Evolutionary conservation across 2,113 vertebrate genomes (phyloP).

Genomic region (Anolis sagrei): DNA sequence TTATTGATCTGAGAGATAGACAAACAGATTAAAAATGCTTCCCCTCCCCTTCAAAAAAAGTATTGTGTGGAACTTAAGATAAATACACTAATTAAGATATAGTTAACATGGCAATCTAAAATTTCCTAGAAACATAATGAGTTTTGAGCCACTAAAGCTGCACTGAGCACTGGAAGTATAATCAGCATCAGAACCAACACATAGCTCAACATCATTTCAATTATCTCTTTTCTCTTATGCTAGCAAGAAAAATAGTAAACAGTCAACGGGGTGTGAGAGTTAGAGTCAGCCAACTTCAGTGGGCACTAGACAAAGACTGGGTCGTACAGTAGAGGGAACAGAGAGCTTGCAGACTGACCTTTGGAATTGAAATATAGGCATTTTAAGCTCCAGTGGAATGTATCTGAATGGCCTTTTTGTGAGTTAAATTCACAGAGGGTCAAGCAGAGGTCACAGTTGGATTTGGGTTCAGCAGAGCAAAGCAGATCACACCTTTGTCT

Average conservation of each 20-base stretch:
- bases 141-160: conserved; percentile 74
- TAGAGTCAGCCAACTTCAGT: conserved; percentile 57
- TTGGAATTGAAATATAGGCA: conserved; percentile 72
- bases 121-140: conserved; percentile 75
- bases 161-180: conserved; percentile 60
- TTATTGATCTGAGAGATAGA: conserved; percentile 80
- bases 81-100: conserved; percentile 82
- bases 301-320: conserved; percentile 56
- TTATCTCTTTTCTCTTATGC: conserved; percentile 54
- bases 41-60: conserved; percentile 67
- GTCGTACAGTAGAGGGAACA: conserved; percentile 61
- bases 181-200: conserved; percentile 55
- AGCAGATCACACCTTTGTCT: conserved; percentile 64
- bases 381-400: conserved; percentile 77
- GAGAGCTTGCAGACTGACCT: conserved; percentile 61
- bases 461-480: conserved; percentile 68
- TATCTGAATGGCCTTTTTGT: conserved; percentile 66
- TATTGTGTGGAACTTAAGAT: conserved; percentile 77
- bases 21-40: conserved; percentile 79
- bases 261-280: conserved; percentile 40
- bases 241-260: conserved; percentile 59
- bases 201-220: conserved; percentile 61
- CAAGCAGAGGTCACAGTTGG: conserved; percentile 67
- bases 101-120: conserved; percentile 82
- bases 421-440: conserved; percentile 70